Base-by-base conservation (phyloP, 2,797 vertebrate genomes). In the Steatocranus sp. region DNA sequence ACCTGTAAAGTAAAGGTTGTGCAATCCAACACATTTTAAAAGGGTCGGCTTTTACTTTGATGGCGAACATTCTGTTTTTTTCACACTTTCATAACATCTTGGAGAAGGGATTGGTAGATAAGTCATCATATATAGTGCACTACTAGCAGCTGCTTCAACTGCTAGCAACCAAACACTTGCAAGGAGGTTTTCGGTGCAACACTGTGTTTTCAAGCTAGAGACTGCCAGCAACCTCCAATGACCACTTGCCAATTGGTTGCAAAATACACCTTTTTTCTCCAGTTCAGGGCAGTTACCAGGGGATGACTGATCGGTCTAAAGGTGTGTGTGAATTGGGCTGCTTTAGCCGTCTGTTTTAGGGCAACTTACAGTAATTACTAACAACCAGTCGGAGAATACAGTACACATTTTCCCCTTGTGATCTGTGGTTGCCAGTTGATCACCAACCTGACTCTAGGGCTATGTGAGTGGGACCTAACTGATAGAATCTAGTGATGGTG, bases 111-210 rank as follows among this genome's bases (percentile, higher is more conserved):
- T 63, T 36, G 32, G 11, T 36, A 63, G 58, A 12, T 36, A 63
- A 63, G 18, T 36, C 32, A 20, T 36, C 8, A 36, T 63, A 36
- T 63, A 1, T 18, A 34, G 30, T 61, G 11, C n/a, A 63, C n/a
- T 14, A 20, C 1, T 36, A 36, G 32, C 32, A 36, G 11, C n/a
- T 20, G 41, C 12, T 12, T 12, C 41, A 43, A 15, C 41, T 15
- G 32, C 32, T 63, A 63, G 58, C 32, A 36, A 5, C 58, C 58
- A 63, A 63, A 63, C 58, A 63, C 11, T 20, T 20, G 32, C 58
- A 14, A 63, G 58, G 11, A 5, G 32, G 32, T 63, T 63, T 14
- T 38, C 1, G 5, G 18, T 36, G 58, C 18, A 20, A 36, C 32
- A 36, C 58, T 20, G 11, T 5, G 18, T 38, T 63, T 63, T n/a